Evolutionary conservation across 2,113 vertebrate species (phyloP).

Genomic region (Austrofundulus limnaeus): DNA sequence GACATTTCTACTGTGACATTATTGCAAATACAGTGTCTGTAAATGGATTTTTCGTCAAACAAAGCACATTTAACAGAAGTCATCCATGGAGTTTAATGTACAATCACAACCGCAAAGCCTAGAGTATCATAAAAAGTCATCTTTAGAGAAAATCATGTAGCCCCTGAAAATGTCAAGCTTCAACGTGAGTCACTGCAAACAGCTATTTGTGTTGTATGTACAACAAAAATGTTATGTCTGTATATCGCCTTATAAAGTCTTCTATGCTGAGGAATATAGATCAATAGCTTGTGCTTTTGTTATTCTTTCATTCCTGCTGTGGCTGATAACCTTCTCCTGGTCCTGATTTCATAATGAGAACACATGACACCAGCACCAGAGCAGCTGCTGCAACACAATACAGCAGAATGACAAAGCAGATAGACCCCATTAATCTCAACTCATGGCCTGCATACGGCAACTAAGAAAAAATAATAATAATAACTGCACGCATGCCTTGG

Average conservation of each 20-base stretch:
- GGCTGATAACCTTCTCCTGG: constrained; percentile 60
- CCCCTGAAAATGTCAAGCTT: constrained; percentile 41
- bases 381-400: constrained; percentile 75
- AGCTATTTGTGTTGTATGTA: constrained; percentile 38
- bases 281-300: constrained; percentile 44
- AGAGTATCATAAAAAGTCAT: constrained; percentile 7
- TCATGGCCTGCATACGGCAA: constrained; percentile 38
- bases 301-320: constrained; percentile 56
- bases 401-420: constrained; percentile 66
- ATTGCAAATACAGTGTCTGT: background rate
- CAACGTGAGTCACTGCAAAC: constrained; percentile 42
- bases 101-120: constrained; percentile 1
- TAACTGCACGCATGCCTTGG: constrained; percentile 30
- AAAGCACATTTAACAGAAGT: background rate
- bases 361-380: constrained; percentile 61
- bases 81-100: background rate
- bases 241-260: constrained; percentile 28
- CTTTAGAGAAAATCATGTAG: constrained; percentile 22
- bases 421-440: constrained; percentile 69
- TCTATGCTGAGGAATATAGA: constrained; percentile 34
- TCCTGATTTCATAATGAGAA: constrained; percentile 68
- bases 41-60: background rate
- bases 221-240: constrained; percentile 30
- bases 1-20: background rate
- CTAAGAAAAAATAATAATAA: constrained; percentile 28